Evolutionary conservation across 35 echinoderm and acorn worm species (phyloP), one percentile per base, ranked within the genome.

Genomic region (Lytechinus pictus): DNA sequence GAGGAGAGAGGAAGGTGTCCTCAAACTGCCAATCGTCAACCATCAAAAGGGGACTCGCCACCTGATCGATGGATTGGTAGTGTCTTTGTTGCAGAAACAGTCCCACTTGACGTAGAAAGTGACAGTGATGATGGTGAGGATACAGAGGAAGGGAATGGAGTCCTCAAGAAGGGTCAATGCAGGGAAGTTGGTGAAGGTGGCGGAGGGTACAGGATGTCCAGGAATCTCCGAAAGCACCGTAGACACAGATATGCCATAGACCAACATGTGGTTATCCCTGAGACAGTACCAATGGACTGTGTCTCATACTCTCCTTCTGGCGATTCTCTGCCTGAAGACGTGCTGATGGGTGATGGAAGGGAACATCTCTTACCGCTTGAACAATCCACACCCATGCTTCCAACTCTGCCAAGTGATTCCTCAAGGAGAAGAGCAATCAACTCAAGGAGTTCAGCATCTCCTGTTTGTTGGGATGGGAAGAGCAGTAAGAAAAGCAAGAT

Each of bases 51-150:
- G 66, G 66, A 79, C 66, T n/a, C 6, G 66, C 66, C 16, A 79
- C 66, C 5, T 79, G 19, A 16, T n/a, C 66, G n/a, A 8, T 16
- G 16, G 21, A n/a, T 79, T 16, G n/a, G 21, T 14, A 79, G 66
- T 79, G 52, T 90, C 27, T 90, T 44, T 51, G 88, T 90, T 21
- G 28, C 88, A 33, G 88, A 90, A 54, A 90, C 88, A 90, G 14
- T 90, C 29, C 27, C 9, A 52, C 11, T 54, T 51, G 88, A 90
- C 52, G 1, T 79, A 7, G 66, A 54, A 52, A 44, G 29, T 90
- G 88, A 90, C 28, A 44, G 9, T 90, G 29, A 44, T 90, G 88
- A 90, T 54, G n/a, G 4, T 90, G 29, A 88, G 9, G 27, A 88
- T 51, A 28, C n/a, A 14, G 29, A 52, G 5, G 88, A 90, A 51